Evolutionary conservation across 1,140 invertebrate species (phyloP), one percentile per base, ranked within the genome.

Genomic region (Stegodyphus dumicola): DNA sequence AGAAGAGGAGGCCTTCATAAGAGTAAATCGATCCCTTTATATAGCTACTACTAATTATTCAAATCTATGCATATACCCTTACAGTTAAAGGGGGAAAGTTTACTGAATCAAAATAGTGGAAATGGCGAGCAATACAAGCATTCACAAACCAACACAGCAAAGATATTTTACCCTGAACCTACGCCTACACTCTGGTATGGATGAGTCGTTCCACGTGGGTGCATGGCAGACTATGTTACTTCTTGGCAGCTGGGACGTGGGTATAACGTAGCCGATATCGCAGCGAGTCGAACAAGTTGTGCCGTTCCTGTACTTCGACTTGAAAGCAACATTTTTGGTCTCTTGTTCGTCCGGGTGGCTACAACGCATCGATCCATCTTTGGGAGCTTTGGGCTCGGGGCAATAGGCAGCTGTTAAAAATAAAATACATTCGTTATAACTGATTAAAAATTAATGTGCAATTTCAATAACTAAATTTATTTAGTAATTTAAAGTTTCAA

Each of bases 181-280:
- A 86, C 84, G 76, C 69, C 69, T 79, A 86, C 84, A 86, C 56
- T 86, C 84, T 56, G 77, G 75, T 69, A 73, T 69, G 11, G 70
- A 66, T 6, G 56, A 78, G 54, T 66, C 53, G 52, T 79, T 86
- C 84, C 84, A 86, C 67, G 51, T 18, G 7, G 84, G 84, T 52
- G 76, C 84, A n/a, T 74, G 11, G 51, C 84, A 86, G 10, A 60
- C 15, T 6, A 86, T 74, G 53, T 65, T 66, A 5, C 15, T 52
- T 10, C 52, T n/a, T 52, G 51, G 48, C 9, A 10, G n/a, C n/a
- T 78, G 69, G 13, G 75, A 77, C 17, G 18, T 69, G 13, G 77
- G 84, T 48, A 78, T 79, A 13, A 18, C 33, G 48, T 64, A 78
- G 10, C 84, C 84, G 17, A 17, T 6, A 54, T 66, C 70, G 33